phyloP scores from a whole-genome alignment of 2,888 invertebrate genomes.

The Chesias legatella region DNA sequence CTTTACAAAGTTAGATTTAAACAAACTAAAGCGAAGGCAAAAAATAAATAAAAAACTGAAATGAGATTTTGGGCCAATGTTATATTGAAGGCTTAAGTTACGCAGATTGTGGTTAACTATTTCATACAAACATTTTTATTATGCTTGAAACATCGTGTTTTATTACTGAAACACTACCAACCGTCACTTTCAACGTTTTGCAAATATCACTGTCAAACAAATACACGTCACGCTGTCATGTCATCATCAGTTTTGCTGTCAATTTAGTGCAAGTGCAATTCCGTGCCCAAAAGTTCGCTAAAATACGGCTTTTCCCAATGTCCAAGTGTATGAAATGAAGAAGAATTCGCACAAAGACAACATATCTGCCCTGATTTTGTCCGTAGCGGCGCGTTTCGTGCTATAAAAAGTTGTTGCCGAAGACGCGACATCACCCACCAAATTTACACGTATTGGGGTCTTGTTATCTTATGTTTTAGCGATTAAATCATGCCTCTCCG shows the following conservation, averaged over 20 bases:
- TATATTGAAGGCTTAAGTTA: too few relatives aligned
- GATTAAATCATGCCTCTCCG: slow-evolving; percentile 82
- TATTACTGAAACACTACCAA: too few relatives aligned
- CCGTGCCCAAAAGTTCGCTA: slow-evolving; percentile 11
- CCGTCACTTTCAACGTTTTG: slow-evolving; percentile 3
- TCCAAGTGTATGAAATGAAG: slow-evolving; percentile 21
- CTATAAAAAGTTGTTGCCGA: slow-evolving; percentile 10
- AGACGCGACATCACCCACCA: slow-evolving; percentile 14
- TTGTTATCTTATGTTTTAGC: slow-evolving; percentile 69
- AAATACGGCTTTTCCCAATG: slow-evolving; percentile 13
- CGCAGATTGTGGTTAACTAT: too few relatives aligned
- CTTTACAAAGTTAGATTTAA: too few relatives aligned
- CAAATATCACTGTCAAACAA: slow-evolving; percentile 9
- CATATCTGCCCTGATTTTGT: slow-evolving; percentile 9
- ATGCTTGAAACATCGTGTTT: too few relatives aligned
- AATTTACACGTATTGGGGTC: slow-evolving; percentile 28
- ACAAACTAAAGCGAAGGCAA: too few relatives aligned
- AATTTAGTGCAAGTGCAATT: slow-evolving; percentile 18
- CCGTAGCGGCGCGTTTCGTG: slow-evolving; percentile 13
- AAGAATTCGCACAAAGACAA: slow-evolving; percentile 17
- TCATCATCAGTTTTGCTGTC: slow-evolving; percentile 21
- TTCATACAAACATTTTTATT: too few relatives aligned
- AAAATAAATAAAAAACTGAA: too few relatives aligned
- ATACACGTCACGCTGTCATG: slow-evolving; percentile 22
- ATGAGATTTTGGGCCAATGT: too few relatives aligned